Evolutionary conservation across 2,797 vertebrate genomes (phyloP), one percentile per base, ranked within the genome.

Genomic region (Cottoperca gobio): DNA sequence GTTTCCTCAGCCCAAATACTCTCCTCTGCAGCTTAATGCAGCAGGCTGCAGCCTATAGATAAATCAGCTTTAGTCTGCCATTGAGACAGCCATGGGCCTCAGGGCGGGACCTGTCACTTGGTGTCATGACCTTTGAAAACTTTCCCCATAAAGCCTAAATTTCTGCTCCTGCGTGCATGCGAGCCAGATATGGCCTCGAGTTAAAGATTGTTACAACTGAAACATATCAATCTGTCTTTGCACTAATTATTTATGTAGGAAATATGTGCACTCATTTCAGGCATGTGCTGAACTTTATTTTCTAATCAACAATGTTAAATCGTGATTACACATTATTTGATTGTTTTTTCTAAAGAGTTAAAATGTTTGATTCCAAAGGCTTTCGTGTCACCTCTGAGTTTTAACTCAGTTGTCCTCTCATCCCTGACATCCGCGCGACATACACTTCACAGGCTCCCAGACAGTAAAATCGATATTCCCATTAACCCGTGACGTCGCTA

Each of bases 51-150:
- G 72, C 73, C 60, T 66, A 1, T 17, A 73, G 78, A 89, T 91
- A 83, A 85, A 91, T 87, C 87, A 81, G 81, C 37, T 68, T 80
- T 55, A 72, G 74, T 79, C 75, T 88, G 82, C 76, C 50, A 77
- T 87, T 90, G 91, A 95, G 95, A 93, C 91, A 92, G 92, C 92
- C 89, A 85, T 86, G 94, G 92, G 90, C 90, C 93, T 78, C 89
- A 70, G 91, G 90, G 94, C 81, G 78, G 91, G 90, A 94, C 93
- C 91, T 88, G 88, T 91, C 94, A 90, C 89, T 90, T 70, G 74
- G 86, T 94, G 94, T 93, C 93, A 76, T 87, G 96, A 96, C 95
- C 94, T 93, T 85, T 90, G 85, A 59, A 93, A 94, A 88, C 92
- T 95, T 93, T 91, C 81, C 79, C 78, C 73, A 53, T 43, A 76